Evolutionary conservation across 1,140 invertebrate species (phyloP), one percentile per base, ranked within the genome.

Genomic region (Micrasema longulum): DNA sequence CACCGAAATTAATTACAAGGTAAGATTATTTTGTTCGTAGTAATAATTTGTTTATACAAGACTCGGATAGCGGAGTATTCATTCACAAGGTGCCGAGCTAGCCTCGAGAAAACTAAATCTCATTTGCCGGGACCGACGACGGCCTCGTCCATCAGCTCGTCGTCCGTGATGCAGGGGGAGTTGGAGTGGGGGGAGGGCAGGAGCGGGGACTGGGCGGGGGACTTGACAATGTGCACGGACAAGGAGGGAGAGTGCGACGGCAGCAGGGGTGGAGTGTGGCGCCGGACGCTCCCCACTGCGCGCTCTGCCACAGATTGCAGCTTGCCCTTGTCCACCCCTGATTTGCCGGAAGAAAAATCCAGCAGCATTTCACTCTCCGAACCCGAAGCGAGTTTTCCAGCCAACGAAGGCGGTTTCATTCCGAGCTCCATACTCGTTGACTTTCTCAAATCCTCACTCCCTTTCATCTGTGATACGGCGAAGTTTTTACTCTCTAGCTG

Each of bases 131-230:
- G 84, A 48, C 92, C 92, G 35, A 93, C 91, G 18, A 95, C 82
- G 1, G 93, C 93, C 78, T 94, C 94, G 79, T 96, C 94, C 91
- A 95, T 95, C 1, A 95, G 87, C 77, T 96, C 94, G 80, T 96
- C 94, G 77, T 96, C 94, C 66, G 93, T 94, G 67, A 93, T 91
- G 75, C 90, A 92, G 4, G 94, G 93, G 1, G 93, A 94, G 38
- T 89, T 88, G 3, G 91, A 92, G 77, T 91, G 91, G 1, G 91
- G 92, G 6, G 91, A 91, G 1, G 90, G 87, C 2, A 88, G 87
- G 9, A 91, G 80, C 0, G 90, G 91, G 12, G 90, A 91, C 0
- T 91, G 90, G 0, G 90, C 91, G 1, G 92, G 92, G 64, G 91
- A 93, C 78, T 93, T 93, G 7, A 93, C 89, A 62, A 94, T 90